These are phyloP conservation scores for Ammospiza maritima DNA, from an alignment of 2,797 vertebrate species.

Conservation along the genomic window DNA sequence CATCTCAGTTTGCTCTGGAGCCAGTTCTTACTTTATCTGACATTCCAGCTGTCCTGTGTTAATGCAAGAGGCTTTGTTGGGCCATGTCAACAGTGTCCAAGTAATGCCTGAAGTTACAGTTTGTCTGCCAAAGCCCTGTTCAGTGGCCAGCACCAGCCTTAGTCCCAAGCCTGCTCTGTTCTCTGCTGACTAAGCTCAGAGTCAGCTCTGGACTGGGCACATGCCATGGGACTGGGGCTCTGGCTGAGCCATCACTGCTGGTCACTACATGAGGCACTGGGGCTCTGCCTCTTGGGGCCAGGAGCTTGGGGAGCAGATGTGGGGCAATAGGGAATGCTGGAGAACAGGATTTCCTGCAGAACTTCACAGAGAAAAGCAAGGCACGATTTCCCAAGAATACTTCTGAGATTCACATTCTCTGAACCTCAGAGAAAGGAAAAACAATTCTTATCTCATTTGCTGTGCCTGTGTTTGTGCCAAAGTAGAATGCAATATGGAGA, in stretches of 20 bases:
- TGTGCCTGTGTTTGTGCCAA: too few species aligned
- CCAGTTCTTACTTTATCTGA: background rate
- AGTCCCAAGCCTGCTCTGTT: background rate
- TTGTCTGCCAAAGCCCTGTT: background rate
- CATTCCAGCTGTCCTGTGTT: background rate
- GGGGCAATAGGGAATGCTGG: background rate
- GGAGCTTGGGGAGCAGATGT: background rate
- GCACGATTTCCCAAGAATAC: too few species aligned
- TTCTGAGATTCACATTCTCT: too few species aligned
- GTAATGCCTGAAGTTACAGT: background rate
- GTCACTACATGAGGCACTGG: rapidly evolving
- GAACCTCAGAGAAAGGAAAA: too few species aligned
- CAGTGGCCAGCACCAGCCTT: background rate
- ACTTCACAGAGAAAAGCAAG: too few species aligned
- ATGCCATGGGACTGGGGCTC: background rate
- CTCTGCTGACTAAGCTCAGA: background rate
- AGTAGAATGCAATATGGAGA: too few species aligned
- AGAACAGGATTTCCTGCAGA: background rate
- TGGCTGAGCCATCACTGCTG: background rate
- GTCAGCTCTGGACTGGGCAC: background rate
- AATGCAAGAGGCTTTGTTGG: background rate
- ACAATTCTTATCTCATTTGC: too few species aligned
- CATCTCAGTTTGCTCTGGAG: background rate
- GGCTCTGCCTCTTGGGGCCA: background rate
- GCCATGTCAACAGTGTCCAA: background rate